These are phyloP conservation scores for Halesus radiatus DNA, from an alignment of 1,140 invertebrate species.

Conservation along the genomic window DNA sequence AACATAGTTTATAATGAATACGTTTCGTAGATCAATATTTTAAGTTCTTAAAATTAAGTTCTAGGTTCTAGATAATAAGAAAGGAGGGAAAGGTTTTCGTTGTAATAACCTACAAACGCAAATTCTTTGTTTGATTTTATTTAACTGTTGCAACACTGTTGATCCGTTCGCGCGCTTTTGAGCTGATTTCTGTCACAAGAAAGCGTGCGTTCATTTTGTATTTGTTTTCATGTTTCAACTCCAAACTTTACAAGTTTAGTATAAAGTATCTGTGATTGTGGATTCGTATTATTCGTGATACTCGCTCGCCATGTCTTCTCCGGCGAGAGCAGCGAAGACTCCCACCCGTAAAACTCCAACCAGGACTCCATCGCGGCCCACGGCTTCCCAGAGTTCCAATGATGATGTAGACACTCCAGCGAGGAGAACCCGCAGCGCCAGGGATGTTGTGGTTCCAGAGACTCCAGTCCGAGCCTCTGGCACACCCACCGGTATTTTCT, in stretches of 20 bases:
- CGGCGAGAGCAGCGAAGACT: conserved; percentile 38
- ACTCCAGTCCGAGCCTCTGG: conserved; percentile 40
- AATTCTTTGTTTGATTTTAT: background rate
- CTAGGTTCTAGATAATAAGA: no score
- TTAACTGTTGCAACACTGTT: background rate
- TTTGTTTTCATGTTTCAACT: conserved; percentile 4
- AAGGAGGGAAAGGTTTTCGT: no score
- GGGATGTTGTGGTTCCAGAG: conserved; percentile 36
- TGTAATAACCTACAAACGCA: no score
- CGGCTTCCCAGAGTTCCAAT: conserved; percentile 5
- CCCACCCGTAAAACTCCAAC: conserved; percentile 10
- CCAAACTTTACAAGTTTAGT: background rate
- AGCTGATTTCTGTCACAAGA: conserved; percentile 14
- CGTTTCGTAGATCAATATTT: no score
- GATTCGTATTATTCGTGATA: background rate
- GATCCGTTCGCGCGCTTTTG: conserved; percentile 19
- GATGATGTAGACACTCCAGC: conserved; percentile 45
- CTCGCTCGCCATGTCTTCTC: conserved; percentile 34
- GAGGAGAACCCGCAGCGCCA: conserved; percentile 29
- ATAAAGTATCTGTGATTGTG: no score
- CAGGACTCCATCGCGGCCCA: conserved; percentile 1
- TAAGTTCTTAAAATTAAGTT: no score
- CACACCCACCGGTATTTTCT: conserved; percentile 20
- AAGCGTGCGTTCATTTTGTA: background rate
- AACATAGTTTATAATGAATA: no score